Base-by-base conservation (phyloP, 2,113 vertebrate genomes). In the Triplophysa tibetana region DNA sequence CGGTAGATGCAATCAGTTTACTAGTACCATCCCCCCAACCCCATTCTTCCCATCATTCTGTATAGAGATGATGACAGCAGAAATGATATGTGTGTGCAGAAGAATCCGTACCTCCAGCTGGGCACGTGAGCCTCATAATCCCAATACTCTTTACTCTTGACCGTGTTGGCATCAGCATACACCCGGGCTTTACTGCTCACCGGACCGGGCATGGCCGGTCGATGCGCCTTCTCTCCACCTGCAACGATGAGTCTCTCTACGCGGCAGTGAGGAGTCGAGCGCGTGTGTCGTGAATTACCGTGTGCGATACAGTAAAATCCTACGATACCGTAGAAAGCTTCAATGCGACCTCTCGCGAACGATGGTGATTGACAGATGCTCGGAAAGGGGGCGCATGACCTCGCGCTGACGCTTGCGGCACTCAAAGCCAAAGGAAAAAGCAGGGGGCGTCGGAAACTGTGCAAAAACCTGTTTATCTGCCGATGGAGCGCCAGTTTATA, bases 91-190 rank as follows among this genome's bases (percentile, higher is more conserved):
- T 60, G 12, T 17, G 38, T 11, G 11, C 29, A 61, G 29, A 63
- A 26, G 60, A 3, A 60, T 60, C 79, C 93, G 95, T 93, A 98
- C 96, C 96, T 97, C 97, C 97, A 98, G 91, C 93, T 96, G 88
- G 96, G 95, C 91, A 96, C 93, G 79, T 98, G 96, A 86, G 95
- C 87, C 79, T 98, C 97, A 33, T 98, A 98, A 93, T 98, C 96
- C 97, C 96, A 98, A 91, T 98, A 98, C 79, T 98, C 97, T 88
- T 95, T 92, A 94, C 95, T 97, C 92, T 96, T 96, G 92, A 96
- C 92, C 89, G 95, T 96, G 95, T 98, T 98, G 89, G 96, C 95
- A 85, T 98, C 96, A 89, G 95, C 95, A 93, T 98, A 98, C 81
- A 98, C 96, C 92, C 96, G 95, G 92, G 96, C 94, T 92, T 95